Percentiles rank a stretch among this genome's conserved stretches.
These are phyloP conservation scores for Oenanthe melanoleuca DNA, from an alignment of 2,113 vertebrate species.

Conservation along the genomic window DNA sequence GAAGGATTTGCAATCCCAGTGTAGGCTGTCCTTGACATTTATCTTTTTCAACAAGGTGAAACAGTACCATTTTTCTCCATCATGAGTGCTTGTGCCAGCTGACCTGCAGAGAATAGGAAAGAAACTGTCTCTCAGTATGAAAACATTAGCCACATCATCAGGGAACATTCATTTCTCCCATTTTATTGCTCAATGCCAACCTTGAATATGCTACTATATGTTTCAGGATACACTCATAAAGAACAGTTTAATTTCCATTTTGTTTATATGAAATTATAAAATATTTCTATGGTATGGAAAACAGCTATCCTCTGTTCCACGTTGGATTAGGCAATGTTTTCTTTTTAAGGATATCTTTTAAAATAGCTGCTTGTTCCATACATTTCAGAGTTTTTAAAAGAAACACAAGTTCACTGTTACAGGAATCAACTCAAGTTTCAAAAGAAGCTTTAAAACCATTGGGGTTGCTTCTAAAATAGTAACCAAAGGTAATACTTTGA, in stretches of 20 bases:
- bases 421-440: neutral
- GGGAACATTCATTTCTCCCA: neutral
- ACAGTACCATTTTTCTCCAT: neutral
- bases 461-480: neutral
- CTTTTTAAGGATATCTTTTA: neutral
- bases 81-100: neutral
- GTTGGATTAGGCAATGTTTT: neutral
- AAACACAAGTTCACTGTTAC: neutral
- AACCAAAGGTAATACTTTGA: conserved; percentile 15
- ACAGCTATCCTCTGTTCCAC: neutral
- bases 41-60: neutral
- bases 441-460: neutral
- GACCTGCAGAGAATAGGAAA: neutral
- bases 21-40: neutral
- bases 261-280: neutral
- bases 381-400: neutral
- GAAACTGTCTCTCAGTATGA: neutral
- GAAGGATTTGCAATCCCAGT: neutral
- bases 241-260: neutral
- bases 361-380: neutral
- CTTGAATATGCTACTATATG: neutral
- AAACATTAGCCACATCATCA: neutral
- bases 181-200: neutral
- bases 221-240: neutral
- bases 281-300: neutral